A percentile compares a stretch with the other conserved stretches of the same genome.
Evolutionary conservation across 2,888 invertebrate species (phyloP).

Genomic region (Yponomeuta evonymella): DNA sequence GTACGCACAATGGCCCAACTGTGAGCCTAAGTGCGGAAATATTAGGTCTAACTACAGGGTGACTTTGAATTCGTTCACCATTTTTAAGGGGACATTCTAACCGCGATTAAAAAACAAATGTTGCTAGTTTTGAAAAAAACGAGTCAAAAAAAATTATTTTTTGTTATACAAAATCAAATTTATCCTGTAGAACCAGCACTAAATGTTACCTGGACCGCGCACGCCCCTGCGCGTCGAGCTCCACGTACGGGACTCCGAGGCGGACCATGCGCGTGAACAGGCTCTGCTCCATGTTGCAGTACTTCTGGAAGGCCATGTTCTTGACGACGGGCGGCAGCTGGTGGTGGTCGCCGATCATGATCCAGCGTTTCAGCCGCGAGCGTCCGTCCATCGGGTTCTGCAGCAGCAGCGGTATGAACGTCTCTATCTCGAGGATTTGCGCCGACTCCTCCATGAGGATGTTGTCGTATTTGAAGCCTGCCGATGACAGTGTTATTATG

Average conservation of each 20-base stretch:
- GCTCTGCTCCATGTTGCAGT: constrained; percentile 99
- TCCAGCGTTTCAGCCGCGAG: constrained; percentile 98
- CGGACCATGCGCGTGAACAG: constrained; percentile 97
- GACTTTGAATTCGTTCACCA: no score
- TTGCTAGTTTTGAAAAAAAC: no score
- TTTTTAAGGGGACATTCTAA: no score
- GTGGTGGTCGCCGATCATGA: constrained; percentile 99
- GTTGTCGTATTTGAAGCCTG: constrained; percentile 97
- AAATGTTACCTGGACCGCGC: constrained; percentile 83
- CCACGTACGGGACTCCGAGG: constrained; percentile 97
- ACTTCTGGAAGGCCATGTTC: constrained; percentile 99
- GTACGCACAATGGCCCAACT: no score
- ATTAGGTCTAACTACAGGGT: no score
- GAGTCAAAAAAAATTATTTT: no score
- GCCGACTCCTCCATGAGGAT: constrained; percentile 99
- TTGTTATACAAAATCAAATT: no score
- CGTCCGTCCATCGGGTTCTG: constrained; percentile 98
- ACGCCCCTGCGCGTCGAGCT: constrained; percentile 98
- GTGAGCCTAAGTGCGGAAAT: no score
- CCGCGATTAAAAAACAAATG: no score
- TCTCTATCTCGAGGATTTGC: constrained; percentile 99
- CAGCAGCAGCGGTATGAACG: constrained; percentile 97
- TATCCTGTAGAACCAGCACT: no score
- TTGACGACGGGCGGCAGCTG: constrained; percentile 99
- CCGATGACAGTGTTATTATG: constrained; percentile 3